Conservation (phyloP, 1,140 invertebrate species). For the Drosophila ogumai region DNA sequence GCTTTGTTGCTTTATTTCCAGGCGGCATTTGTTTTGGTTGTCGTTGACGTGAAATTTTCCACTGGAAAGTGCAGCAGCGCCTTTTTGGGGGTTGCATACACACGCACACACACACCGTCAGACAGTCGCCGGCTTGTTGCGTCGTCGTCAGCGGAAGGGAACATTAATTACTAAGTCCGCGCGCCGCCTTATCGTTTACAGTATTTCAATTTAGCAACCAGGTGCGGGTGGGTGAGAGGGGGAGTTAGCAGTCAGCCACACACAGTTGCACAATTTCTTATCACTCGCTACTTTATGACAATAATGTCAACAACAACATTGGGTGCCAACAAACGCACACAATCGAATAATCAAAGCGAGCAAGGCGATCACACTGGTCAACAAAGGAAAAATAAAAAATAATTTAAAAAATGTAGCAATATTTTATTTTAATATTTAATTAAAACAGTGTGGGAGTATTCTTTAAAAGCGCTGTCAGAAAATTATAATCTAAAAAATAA, state of each 20-base stretch:
- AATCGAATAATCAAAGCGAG: constrained; percentile 15
- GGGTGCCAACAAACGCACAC: constrained; percentile 2
- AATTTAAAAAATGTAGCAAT: background rate
- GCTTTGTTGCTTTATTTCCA: constrained; percentile 46
- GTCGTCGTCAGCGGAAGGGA: constrained; percentile 21
- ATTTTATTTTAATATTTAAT: background rate
- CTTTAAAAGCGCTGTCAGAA: too few species aligned
- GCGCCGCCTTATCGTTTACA: constrained; percentile 47
- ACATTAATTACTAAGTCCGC: constrained; percentile 41
- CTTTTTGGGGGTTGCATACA: constrained; percentile 37
- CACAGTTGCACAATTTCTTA: constrained; percentile 59
- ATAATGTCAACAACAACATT: constrained; percentile 33
- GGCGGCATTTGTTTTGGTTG: constrained; percentile 53
- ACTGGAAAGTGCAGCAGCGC: constrained; percentile 42
- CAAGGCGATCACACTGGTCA: constrained; percentile 36
- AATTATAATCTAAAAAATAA: too few species aligned
- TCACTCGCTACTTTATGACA: constrained; percentile 50
- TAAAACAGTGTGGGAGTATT: background rate
- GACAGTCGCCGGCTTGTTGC: constrained; percentile 50
- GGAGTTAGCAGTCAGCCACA: constrained; percentile 7
- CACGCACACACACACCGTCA: background rate
- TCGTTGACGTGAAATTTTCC: constrained; percentile 46
- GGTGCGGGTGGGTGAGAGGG: background rate
- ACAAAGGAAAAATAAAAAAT: constrained; percentile 6
- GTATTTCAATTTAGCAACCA: constrained; percentile 56